Evolutionary conservation across 2,113 vertebrate genomes (phyloP).

Genomic region (Perca schrenkii): DNA sequence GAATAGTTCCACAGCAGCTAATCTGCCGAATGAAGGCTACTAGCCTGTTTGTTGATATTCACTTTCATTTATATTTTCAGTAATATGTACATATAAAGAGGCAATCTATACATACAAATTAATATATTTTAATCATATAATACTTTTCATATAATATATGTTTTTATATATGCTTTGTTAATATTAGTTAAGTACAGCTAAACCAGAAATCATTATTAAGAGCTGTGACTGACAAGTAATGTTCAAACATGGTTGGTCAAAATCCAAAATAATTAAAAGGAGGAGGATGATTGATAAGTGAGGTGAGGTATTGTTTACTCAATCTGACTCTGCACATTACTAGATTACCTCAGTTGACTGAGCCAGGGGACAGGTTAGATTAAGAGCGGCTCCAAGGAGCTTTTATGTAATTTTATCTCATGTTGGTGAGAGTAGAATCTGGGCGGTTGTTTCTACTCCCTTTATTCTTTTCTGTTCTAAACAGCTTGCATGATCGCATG

Average conservation of each 20-base stretch:
- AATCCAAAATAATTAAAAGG: constrained; percentile 6
- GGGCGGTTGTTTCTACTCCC: constrained; percentile 23
- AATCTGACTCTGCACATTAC: constrained; percentile 30
- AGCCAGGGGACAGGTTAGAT: constrained; percentile 36
- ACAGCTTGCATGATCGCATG: constrained; percentile 38
- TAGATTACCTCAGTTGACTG: constrained; percentile 46
- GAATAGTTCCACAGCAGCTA: not conserved
- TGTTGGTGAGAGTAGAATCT: constrained; percentile 20
- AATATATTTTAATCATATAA: not conserved
- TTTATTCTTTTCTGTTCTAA: constrained; percentile 32
- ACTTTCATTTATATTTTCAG: constrained; percentile 2
- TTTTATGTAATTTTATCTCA: constrained; percentile 43
- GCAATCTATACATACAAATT: not conserved
- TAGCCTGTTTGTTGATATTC: not conserved
- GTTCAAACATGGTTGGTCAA: not conserved
- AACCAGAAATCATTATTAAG: not conserved
- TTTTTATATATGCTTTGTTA: not conserved
- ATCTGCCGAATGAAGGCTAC: not conserved
- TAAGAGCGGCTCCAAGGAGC: constrained; percentile 43
- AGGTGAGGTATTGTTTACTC: constrained; percentile 1
- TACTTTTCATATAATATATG: not conserved
- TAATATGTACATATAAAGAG: not conserved
- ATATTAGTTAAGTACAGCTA: not conserved
- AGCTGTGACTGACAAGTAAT: not conserved
- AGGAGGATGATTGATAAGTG: constrained; percentile 26